Evolutionary conservation across 2,888 invertebrate genomes (phyloP), one percentile per base, ranked within the genome.

Genomic region (Agonum fuliginosum): DNA sequence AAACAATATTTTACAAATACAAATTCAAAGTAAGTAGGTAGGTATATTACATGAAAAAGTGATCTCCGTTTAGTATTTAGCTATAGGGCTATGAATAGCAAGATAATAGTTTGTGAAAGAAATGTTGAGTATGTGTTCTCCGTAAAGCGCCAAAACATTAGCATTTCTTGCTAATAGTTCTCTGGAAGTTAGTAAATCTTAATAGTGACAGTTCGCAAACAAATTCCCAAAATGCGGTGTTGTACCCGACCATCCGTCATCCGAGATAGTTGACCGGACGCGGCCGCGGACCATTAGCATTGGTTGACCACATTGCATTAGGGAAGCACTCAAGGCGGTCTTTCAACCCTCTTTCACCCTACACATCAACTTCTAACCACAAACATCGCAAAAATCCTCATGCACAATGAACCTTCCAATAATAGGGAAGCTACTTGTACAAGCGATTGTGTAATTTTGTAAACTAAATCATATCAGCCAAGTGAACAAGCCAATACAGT

Each of bases 271-370:
- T 71, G 71, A 51, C 71, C 71, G n/a, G 8, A n/a, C n/a, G n/a
- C 24, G 48, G 10, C 27, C 22, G 51, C 27, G 46, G 48, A 17
- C 71, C 71, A 71, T 71, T 71, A 71, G 71, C 71, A 71, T 71
- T 71, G 71, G 71, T 71, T 71, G 71, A 71, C 71, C 71, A 71
- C 48, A 30, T 19, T 12, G 48, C 71, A 71, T 71, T 71, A 71
- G 51, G 48, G 51, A 19, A 67, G 71, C 71, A 71, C 71, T 71
- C 71, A 71, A 24, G 27, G 19, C 27, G 27, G 62, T 20, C 67
- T 67, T 67, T 67, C 67, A 67, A 22, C 41, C 67, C 67, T 67
- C 67, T 67, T 67, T 41, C 67, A 3, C 54, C 54, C 54, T 54
- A 3, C 54, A 37, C 10, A 54, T 54, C 54, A 54, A 24, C 58